Evolutionary conservation across 2,113 vertebrate species (phyloP).

Genomic region (Gavia stellata): DNA sequence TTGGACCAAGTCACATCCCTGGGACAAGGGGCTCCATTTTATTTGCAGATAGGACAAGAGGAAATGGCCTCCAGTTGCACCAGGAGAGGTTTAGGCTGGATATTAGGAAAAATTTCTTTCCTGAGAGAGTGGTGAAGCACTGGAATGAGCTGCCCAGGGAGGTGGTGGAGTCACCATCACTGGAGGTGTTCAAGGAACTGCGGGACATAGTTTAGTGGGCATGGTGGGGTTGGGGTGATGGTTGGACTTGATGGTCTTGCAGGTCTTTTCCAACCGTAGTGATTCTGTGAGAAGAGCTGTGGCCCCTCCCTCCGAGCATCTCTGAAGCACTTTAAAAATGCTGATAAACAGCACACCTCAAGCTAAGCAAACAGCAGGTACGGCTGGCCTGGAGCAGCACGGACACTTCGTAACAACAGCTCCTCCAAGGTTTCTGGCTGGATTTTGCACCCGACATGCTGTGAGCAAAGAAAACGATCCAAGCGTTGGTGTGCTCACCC

Average conservation of each 20-base stretch:
- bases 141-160: too few species aligned
- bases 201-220: too few species aligned
- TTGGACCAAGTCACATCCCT: not conserved
- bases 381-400: not conserved
- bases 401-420: not conserved
- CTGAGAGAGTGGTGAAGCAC: too few species aligned
- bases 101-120: too few species aligned
- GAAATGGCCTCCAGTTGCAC: too few species aligned
- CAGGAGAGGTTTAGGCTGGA: too few species aligned
- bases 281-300: not conserved
- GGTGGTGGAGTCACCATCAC: too few species aligned
- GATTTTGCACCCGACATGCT: not conserved
- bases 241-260: too few species aligned
- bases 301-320: rapidly evolving
- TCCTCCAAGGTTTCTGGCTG: not conserved
- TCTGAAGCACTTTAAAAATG: not conserved
- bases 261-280: too few species aligned
- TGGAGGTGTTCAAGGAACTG: too few species aligned
- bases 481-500: not conserved
- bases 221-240: too few species aligned
- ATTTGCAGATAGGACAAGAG: too few species aligned
- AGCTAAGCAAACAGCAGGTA: not conserved
- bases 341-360: not conserved
- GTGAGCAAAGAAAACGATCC: not conserved
- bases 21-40: not conserved